A percentile compares a stretch with the other conserved stretches of the same genome.
phyloP scores from a whole-genome alignment of 2,113 vertebrate species.

The Petaurus breviceps region DNA sequence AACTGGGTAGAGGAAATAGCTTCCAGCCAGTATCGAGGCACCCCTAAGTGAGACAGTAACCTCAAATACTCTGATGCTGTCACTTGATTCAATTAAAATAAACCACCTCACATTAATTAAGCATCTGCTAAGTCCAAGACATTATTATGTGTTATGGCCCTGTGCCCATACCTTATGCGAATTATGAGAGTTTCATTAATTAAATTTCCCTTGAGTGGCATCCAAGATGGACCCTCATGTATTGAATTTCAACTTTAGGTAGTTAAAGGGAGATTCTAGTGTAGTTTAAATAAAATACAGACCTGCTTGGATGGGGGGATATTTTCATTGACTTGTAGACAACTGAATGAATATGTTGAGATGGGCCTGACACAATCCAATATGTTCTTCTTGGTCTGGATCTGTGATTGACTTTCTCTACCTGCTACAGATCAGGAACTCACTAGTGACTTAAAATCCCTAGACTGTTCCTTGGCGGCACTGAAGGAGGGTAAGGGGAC shows the following conservation, averaged over 20 bases:
- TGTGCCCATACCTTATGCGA: background rate
- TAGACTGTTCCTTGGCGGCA: background rate
- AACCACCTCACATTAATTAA: background rate
- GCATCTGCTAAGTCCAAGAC: background rate
- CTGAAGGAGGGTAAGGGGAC: background rate
- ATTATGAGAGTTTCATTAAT: background rate
- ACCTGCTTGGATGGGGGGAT: background rate
- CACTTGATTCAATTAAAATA: background rate
- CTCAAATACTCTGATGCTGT: background rate
- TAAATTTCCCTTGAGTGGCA: background rate
- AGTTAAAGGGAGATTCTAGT: conserved; percentile 5
- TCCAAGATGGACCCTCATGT: background rate
- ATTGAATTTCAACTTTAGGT: background rate
- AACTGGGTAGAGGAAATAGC: background rate
- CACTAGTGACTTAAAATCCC: background rate
- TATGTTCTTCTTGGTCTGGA: background rate
- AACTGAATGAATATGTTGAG: background rate
- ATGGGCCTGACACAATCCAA: background rate
- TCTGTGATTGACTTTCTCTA: background rate
- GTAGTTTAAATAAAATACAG: background rate
- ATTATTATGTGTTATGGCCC: background rate
- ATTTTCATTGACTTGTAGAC: background rate
- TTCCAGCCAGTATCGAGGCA: background rate
- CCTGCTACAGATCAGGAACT: background rate
- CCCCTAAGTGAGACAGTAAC: background rate